phyloP scores from a whole-genome alignment of 1,140 invertebrate genomes.

The Monochamus saltuarius region DNA sequence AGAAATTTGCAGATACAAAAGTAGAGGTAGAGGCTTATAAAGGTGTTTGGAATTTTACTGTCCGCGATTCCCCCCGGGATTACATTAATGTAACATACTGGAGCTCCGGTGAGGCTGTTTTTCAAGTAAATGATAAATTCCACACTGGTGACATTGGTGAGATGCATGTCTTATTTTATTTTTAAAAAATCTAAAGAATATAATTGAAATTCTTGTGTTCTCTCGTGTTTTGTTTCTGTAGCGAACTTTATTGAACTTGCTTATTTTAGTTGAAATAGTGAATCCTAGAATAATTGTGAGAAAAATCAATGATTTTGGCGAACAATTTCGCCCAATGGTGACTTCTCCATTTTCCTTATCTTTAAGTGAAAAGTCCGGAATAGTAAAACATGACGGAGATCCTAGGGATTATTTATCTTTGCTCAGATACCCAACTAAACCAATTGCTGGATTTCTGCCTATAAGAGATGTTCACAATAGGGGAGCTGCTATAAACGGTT shows the following conservation, averaged over 20 bases:
- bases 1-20: slow-evolving; percentile 31
- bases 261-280: slow-evolving; percentile 58
- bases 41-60: slow-evolving; percentile 67
- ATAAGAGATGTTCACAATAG: slow-evolving; percentile 54
- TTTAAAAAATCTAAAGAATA: too few species aligned
- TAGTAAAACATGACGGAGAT: slow-evolving; percentile 59
- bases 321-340: slow-evolving; percentile 62
- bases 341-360: slow-evolving; percentile 61
- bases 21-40: slow-evolving; percentile 2
- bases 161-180: not conserved
- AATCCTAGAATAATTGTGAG: slow-evolving; percentile 60
- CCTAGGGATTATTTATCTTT: slow-evolving; percentile 52
- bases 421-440: slow-evolving; percentile 63
- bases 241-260: too few species aligned
- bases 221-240: too few species aligned
- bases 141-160: slow-evolving; percentile 60
- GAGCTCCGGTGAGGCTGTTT: slow-evolving; percentile 62
- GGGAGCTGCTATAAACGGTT: slow-evolving; percentile 31
- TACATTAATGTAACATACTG: slow-evolving; percentile 70
- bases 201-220: too few species aligned
- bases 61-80: slow-evolving; percentile 66
- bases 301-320: slow-evolving; percentile 56
- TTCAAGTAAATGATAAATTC: slow-evolving; percentile 59
- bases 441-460: slow-evolving; percentile 55
- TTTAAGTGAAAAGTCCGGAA: slow-evolving; percentile 62